phyloP scores from a whole-genome alignment of 2,888 invertebrate genomes.

The Pollenia labialis region DNA sequence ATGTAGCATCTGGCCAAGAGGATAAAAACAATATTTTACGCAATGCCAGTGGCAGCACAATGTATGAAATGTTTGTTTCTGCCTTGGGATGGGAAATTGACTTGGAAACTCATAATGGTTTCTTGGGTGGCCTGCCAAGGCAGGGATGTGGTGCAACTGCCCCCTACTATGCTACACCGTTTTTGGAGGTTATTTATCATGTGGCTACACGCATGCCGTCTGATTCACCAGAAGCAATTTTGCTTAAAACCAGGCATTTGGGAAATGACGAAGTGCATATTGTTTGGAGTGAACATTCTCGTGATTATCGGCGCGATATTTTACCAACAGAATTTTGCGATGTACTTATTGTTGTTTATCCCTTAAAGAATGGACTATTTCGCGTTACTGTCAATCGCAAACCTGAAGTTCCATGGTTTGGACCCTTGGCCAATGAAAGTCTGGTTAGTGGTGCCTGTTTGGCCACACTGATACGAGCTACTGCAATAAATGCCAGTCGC shows the following conservation, averaged over 20 bases:
- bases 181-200: conserved; percentile 96
- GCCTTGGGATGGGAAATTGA: conserved; percentile 91
- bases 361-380: conserved; percentile 93
- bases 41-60: conserved; percentile 96
- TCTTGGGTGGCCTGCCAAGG: conserved; percentile 96
- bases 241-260: conserved; percentile 96
- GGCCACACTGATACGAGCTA: conserved; percentile 94
- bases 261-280: conserved; percentile 99
- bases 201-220: conserved; percentile 99
- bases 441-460: conserved; percentile 86
- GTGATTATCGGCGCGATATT: conserved; percentile 97
- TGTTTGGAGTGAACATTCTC: conserved; percentile 98
- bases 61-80: conserved; percentile 93
- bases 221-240: conserved; percentile 92
- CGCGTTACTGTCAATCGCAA: conserved; percentile 95
- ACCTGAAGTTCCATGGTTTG: conserved; percentile 96
- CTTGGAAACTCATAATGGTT: conserved; percentile 96
- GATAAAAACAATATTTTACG: conserved; percentile 94
- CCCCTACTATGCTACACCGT: conserved; percentile 97
- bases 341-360: conserved; percentile 98
- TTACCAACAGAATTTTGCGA: conserved; percentile 99
- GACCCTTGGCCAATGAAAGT: conserved; percentile 97
- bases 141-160: conserved; percentile 95
- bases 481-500: conserved; percentile 96
- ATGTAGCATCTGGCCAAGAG: conserved; percentile 98